Evolutionary conservation across 2,113 vertebrate genomes (phyloP).

Genomic region (Dermatemys mawii): DNA sequence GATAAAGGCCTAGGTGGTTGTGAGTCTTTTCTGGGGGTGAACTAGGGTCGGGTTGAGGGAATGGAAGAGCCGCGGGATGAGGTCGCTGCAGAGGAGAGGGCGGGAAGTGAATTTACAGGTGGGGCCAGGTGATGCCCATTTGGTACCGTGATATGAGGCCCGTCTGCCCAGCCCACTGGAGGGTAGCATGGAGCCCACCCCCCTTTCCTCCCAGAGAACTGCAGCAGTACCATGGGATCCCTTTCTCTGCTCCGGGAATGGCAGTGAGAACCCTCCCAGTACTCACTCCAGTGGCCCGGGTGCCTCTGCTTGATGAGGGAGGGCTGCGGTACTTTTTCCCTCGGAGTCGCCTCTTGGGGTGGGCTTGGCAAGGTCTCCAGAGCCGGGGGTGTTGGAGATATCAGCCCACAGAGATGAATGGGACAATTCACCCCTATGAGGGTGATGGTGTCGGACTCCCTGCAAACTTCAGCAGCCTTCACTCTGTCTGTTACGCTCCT

Average conservation of each 20-base stretch:
- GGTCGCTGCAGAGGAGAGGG: background rate
- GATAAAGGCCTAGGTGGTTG: background rate
- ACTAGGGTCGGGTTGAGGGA: background rate
- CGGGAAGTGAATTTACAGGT: background rate
- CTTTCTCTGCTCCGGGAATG: background rate
- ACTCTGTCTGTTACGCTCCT: background rate
- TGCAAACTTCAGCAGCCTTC: background rate
- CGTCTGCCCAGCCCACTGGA: too few relatives aligned
- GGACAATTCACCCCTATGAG: background rate
- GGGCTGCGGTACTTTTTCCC: background rate
- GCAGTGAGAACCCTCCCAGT: background rate
- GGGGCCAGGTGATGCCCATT: background rate
- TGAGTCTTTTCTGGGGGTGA: background rate
- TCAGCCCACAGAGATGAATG: too few relatives aligned
- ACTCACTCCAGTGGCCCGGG: too few relatives aligned
- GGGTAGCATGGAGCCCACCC: too few relatives aligned
- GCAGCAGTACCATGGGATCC: background rate
- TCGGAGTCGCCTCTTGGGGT: background rate
- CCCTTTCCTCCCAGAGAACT: background rate
- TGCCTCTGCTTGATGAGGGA: background rate
- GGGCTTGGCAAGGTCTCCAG: background rate
- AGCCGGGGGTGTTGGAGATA: background rate
- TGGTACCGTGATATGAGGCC: too few relatives aligned
- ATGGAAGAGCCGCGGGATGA: background rate
- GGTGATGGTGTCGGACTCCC: background rate